Base-by-base conservation (phyloP, 2,113 vertebrate species). In the Pseudorectes ferrugineus region DNA sequence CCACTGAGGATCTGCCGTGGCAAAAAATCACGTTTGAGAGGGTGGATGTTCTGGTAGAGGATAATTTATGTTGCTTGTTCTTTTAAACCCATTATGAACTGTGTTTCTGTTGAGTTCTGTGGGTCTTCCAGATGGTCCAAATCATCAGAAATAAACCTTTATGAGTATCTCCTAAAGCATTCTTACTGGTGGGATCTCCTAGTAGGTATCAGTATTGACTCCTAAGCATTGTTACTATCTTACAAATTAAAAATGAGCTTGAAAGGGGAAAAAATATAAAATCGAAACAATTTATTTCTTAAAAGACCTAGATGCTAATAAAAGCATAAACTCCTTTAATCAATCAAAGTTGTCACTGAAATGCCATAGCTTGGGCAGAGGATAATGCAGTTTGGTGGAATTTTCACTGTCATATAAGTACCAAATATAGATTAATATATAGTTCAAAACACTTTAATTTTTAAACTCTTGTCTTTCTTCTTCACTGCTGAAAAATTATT, bases 401-500 rank as follows among this genome's bases (percentile, higher is more conserved):
- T 95, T 94, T 95, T 93, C 51, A 73, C 95, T 95, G 52, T 93
- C 93, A 95, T 95, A 17, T 17, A 36, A 62, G 78, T 94, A 89
- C 79, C 75, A 97, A 96, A 92, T 96, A 92, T 81, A 97, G 96
- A 93, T 97, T 96, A 95, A 95, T 96, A 94, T 97, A 95, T 93
- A 92, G 90, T 95, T 96, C 75, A 92, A 93, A 88, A 75, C 67
- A 96, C 95, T 97, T 97, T 92, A 97, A 92, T 96, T 97, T 98
- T 97, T 95, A 96, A 97, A 97, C 89, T 78, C 93, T 94, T 94
- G 80, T 95, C 87, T 96, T 59, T 85, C 70, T 88, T 77, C 89
- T 93, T 96, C 76, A 40, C 81, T 33, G 82, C 89, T 96, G 95
- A 94, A 96, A 97, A 96, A 97, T 97, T 97, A 97, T 97, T 97